Percentiles rank a stretch among this genome's conserved stretches.
Evolutionary conservation across 2,797 vertebrate species (phyloP).

Genomic region (Tiaroga cobitis): DNA sequence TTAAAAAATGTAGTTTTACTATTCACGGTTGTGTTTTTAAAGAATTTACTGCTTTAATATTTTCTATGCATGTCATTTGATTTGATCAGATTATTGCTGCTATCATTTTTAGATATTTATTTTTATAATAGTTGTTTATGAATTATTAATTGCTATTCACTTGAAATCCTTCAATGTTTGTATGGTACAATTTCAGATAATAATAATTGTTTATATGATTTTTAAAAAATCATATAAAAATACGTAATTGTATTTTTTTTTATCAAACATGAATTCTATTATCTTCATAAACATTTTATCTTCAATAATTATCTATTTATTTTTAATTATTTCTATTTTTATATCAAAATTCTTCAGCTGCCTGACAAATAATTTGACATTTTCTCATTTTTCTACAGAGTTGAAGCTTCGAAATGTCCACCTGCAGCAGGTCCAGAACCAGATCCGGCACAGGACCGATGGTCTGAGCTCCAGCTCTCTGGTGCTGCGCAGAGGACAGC

Average conservation of each 20-base stretch:
- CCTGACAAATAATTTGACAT: neutral
- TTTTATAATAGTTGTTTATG: neutral
- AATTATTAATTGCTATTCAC: neutral
- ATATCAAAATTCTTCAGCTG: neutral
- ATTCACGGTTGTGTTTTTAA: neutral
- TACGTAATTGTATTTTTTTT: too few relatives aligned
- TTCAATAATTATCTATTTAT: neutral
- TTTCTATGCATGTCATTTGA: neutral
- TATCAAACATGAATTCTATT: neutral
- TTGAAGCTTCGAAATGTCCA: conserved; percentile 65
- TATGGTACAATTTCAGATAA: too few relatives aligned
- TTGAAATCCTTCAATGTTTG: neutral
- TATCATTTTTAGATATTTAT: neutral
- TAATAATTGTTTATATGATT: too few relatives aligned
- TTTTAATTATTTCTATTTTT: neutral
- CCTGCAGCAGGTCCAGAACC: conserved; percentile 69
- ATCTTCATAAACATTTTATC: too few relatives aligned
- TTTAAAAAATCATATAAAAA: too few relatives aligned
- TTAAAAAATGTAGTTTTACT: neutral
- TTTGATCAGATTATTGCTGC: too few relatives aligned
- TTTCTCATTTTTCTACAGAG: conserved; percentile 58
- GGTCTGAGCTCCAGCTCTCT: conserved; percentile 67
- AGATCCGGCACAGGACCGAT: conserved; percentile 69
- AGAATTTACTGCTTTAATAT: neutral
- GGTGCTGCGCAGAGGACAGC: conserved; percentile 77